These are phyloP conservation scores for Hyles vespertilio DNA, from an alignment of 1,140 invertebrate species.

Conservation along the genomic window DNA sequence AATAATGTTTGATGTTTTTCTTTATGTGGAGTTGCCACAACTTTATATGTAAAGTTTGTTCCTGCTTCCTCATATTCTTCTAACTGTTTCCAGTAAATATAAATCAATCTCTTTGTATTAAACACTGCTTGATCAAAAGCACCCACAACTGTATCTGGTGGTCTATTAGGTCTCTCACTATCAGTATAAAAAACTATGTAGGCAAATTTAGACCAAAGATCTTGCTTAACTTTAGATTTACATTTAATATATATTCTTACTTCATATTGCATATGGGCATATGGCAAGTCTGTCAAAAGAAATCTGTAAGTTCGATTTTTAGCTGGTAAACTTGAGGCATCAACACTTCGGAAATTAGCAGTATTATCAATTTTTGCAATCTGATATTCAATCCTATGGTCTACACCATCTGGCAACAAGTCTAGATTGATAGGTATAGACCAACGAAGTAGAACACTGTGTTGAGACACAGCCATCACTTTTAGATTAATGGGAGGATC, in stretches of 20 bases:
- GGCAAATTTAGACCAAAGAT: slow-evolving; percentile 80
- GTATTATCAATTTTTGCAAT: slow-evolving; percentile 76
- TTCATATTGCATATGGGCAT: slow-evolving; percentile 82
- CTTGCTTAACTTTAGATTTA: slow-evolving; percentile 67
- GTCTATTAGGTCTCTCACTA: slow-evolving; percentile 76
- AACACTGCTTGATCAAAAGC: slow-evolving; percentile 79
- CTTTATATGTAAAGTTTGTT: slow-evolving; percentile 60
- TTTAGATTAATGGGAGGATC: slow-evolving; percentile 76
- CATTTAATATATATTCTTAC: slow-evolving; percentile 80
- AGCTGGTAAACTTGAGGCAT: slow-evolving; percentile 44
- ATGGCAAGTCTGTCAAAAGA: slow-evolving; percentile 77
- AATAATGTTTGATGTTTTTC: slow-evolving; percentile 33
- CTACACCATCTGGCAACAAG: slow-evolving; percentile 76
- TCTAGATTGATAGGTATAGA: slow-evolving; percentile 76
- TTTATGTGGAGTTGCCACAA: slow-evolving; percentile 36
- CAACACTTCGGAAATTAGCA: slow-evolving; percentile 74
- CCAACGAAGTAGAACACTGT: slow-evolving; percentile 79
- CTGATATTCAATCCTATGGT: slow-evolving; percentile 79
- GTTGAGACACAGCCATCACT: slow-evolving; percentile 62
- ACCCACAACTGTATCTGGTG: slow-evolving; percentile 79
- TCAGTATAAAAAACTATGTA: slow-evolving; percentile 77
- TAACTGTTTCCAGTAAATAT: slow-evolving; percentile 84
- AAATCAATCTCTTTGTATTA: slow-evolving; percentile 74
- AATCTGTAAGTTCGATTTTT: slow-evolving; percentile 63
- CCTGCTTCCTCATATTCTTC: slow-evolving; percentile 75